A percentile compares a stretch with the other conserved stretches of the same genome.
Evolutionary conservation across 2,888 invertebrate genomes (phyloP).

Genomic region (Plagodis dolabraria): DNA sequence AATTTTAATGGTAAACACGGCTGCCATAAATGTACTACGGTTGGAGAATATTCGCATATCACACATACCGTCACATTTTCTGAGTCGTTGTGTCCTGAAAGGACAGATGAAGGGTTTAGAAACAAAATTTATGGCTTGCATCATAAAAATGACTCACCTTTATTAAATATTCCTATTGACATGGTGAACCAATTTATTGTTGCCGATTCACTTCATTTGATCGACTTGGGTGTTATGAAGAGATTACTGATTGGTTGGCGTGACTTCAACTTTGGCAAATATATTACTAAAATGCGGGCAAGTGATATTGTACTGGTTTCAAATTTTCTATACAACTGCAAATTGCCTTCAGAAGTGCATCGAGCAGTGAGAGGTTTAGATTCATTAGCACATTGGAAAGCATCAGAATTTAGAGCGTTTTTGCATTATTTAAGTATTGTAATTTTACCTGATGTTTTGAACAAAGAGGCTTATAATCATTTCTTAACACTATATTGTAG

Average conservation of each 20-base stretch:
- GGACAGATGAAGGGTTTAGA: constrained; percentile 20
- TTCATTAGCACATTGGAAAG: constrained; percentile 37
- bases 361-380: constrained; percentile 32
- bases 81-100: constrained; percentile 13
- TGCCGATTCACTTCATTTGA: constrained; percentile 28
- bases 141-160: constrained; percentile 20
- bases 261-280: constrained; percentile 11
- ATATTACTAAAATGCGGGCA: constrained; percentile 4
- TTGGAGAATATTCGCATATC: constrained; percentile 18
- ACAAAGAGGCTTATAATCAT: neutral
- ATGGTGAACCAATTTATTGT: constrained; percentile 39
- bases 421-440: neutral
- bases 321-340: constrained; percentile 23
- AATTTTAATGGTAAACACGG: constrained; percentile 3
- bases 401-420: constrained; percentile 7
- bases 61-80: constrained; percentile 17
- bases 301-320: constrained; percentile 28
- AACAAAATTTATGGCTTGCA: constrained; percentile 11
- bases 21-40: constrained; percentile 10
- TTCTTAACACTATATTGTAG: constrained; percentile 1
- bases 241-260: constrained; percentile 31
- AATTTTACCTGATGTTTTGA: neutral
- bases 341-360: constrained; percentile 37
- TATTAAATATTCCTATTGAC: constrained; percentile 25
- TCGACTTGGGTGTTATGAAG: constrained; percentile 39